Evolutionary conservation across 64 coral and sea anemone genomes (phyloP).

Genomic region (Actinia equina): DNA sequence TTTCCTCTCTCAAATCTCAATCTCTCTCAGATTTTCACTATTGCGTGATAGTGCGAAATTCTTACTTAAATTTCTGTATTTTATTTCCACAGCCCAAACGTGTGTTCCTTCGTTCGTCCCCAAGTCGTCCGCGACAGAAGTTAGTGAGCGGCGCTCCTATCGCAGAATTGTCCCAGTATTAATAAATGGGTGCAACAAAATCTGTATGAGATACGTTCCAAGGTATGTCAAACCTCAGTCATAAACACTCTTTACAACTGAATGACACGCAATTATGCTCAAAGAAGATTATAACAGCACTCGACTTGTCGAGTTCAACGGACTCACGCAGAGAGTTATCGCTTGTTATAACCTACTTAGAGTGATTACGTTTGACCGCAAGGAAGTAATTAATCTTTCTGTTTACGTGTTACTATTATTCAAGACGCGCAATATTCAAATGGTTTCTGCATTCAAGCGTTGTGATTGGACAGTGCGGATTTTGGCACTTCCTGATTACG

Average conservation of each 20-base stretch:
- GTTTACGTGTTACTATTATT: background rate
- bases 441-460: background rate
- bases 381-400: background rate
- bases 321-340: constrained; percentile 14
- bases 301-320: background rate
- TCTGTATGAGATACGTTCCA: constrained; percentile 9
- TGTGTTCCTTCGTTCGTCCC: background rate
- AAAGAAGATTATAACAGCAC: background rate
- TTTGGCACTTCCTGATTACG: no score
- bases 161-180: background rate
- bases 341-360: background rate
- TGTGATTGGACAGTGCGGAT: background rate
- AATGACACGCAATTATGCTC: background rate
- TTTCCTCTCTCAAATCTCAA: no score
- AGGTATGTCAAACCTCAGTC: background rate
- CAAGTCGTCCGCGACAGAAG: background rate
- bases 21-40: no score
- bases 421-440: background rate
- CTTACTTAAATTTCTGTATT: background rate
- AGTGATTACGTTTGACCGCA: background rate
- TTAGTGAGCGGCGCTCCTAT: constrained; percentile 5
- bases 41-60: no score
- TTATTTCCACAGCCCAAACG: constrained; percentile 7
- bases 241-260: background rate
- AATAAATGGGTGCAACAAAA: background rate